These are phyloP conservation scores for Onthophagus sagittarius DNA, from an alignment of 2,888 invertebrate species.

Conservation along the genomic window DNA sequence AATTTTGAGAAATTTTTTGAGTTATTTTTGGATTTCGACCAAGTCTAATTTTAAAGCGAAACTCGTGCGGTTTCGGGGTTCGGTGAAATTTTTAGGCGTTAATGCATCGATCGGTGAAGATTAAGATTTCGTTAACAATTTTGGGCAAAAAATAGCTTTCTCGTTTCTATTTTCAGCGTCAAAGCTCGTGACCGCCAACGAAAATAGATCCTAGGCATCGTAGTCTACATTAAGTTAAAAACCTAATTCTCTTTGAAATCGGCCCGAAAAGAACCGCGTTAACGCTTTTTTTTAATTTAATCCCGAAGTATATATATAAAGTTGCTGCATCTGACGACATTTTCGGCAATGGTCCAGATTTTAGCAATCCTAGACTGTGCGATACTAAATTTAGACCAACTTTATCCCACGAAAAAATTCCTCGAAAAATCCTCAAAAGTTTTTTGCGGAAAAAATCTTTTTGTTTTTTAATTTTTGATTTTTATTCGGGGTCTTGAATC, in stretches of 20 bases:
- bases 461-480: no score
- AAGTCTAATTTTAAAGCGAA: background rate
- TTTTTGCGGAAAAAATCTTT: no score
- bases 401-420: background rate
- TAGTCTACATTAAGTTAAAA: background rate
- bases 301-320: slow-evolving; percentile 43
- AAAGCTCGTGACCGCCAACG: background rate
- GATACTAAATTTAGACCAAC: slow-evolving; percentile 31
- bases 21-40: background rate
- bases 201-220: slow-evolving; percentile 4
- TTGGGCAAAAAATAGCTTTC: background rate
- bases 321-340: slow-evolving; percentile 44
- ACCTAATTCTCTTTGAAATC: background rate
- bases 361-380: slow-evolving; percentile 43
- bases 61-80: background rate
- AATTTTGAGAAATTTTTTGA: background rate
- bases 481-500: no score
- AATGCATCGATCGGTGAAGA: background rate
- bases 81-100: background rate
- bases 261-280: background rate
- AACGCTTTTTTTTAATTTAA: slow-evolving; percentile 23
- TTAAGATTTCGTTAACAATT: slow-evolving; percentile 4
- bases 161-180: background rate
- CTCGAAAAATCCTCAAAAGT: background rate
- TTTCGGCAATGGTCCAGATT: slow-evolving; percentile 44